These are phyloP conservation scores for Rhea americana DNA, from an alignment of 2,113 vertebrate species.

Conservation along the genomic window DNA sequence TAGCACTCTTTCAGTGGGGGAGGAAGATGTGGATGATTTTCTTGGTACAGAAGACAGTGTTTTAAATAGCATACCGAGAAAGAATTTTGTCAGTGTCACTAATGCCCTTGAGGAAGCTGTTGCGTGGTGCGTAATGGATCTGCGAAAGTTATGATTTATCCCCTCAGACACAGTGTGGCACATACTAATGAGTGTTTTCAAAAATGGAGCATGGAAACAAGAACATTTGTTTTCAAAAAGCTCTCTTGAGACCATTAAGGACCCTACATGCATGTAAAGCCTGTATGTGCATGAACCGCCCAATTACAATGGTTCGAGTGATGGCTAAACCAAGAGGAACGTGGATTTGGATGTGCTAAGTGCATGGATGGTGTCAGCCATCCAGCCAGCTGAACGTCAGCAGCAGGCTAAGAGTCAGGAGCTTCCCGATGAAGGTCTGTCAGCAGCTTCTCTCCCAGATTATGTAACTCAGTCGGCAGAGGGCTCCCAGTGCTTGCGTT, in stretches of 20 bases:
- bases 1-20: no score
- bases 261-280: no score
- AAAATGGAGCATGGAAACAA: neutral
- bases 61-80: neutral
- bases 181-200: no score
- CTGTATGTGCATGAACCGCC: no score
- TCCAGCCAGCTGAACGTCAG: neutral
- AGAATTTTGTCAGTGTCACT: neutral
- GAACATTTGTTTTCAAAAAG: neutral
- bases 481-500: neutral
- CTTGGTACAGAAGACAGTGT: neutral
- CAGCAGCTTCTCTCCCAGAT: neutral
- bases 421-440: no score
- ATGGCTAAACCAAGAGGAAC: neutral
- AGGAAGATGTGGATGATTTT: neutral
- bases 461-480: neutral
- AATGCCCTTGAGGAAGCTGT: neutral
- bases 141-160: neutral
- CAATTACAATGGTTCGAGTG: neutral
- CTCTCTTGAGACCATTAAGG: neutral
- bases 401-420: neutral
- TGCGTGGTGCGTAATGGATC: neutral
- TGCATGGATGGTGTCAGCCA: neutral
- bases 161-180: neutral
- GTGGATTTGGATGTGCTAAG: neutral